A percentile compares a stretch with the other conserved stretches of the same genome.
Evolutionary conservation across 2,113 vertebrate genomes (phyloP).

Genomic region (Tachysurus fulvidraco): DNA sequence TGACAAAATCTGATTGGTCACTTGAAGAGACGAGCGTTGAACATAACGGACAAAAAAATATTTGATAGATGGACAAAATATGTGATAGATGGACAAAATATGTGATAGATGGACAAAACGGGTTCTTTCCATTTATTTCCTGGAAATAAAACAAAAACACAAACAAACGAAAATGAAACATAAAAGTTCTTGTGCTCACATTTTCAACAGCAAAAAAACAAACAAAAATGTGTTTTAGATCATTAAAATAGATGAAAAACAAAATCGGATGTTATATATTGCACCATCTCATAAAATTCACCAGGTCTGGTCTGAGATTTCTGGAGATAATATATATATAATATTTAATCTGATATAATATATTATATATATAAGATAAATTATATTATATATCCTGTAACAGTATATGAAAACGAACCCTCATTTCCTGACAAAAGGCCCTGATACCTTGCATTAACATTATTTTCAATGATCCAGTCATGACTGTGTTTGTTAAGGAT

Average conservation of each 20-base stretch:
- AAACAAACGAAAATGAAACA: not conserved
- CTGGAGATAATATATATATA: not conserved
- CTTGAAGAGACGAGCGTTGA: conserved; percentile 57
- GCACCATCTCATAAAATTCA: not conserved
- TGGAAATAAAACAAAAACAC: not conserved
- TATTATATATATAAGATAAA: not conserved
- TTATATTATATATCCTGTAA: not conserved
- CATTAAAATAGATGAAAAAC: conserved; percentile 29
- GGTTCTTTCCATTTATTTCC: not conserved
- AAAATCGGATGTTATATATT: not conserved
- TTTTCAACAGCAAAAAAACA: not conserved
- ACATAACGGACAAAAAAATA: conserved; percentile 16
- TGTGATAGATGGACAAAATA: not conserved
- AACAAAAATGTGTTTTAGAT: conserved; percentile 54
- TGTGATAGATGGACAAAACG: not conserved
- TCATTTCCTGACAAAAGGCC: not conserved
- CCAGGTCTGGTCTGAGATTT: not conserved
- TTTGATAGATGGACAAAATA: not conserved
- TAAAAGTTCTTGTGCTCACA: not conserved
- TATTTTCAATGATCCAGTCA: not conserved
- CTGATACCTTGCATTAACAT: conserved; percentile 6
- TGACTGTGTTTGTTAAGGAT: not conserved
- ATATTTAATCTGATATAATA: not conserved
- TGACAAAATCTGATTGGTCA: conserved; percentile 67
- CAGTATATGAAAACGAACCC: not conserved